Conservation (phyloP, 2,113 vertebrate genomes). For the Oceanites oceanicus region DNA sequence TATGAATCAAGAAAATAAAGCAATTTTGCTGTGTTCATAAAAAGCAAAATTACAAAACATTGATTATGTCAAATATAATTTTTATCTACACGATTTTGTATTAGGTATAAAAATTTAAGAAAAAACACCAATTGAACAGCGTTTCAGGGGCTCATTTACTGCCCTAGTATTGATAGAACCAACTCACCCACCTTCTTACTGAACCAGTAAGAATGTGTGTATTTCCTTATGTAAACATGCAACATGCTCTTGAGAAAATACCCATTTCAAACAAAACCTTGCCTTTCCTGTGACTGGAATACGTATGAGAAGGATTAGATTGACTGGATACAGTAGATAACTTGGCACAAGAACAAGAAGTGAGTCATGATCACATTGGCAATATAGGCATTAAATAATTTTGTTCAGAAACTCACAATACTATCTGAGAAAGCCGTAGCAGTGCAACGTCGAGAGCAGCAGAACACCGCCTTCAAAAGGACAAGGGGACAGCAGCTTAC, state of each 20-base stretch:
- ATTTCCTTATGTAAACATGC: constrained; percentile 57
- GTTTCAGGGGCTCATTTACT: not conserved
- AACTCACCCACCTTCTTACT: not conserved
- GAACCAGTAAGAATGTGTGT: not conserved
- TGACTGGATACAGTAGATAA: constrained; percentile 48
- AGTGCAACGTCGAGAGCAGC: constrained; percentile 21
- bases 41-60: not conserved
- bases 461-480: not conserved
- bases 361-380: constrained; percentile 51
- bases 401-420: constrained; percentile 39
- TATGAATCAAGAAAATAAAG: not conserved
- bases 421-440: constrained; percentile 22
- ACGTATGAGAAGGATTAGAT: not conserved
- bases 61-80: not conserved
- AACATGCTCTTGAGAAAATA: constrained; percentile 53
- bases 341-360: constrained; percentile 66
- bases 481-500: constrained; percentile 11
- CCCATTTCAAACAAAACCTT: not conserved
- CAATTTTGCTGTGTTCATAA: not conserved
- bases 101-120: not conserved
- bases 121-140: not conserved
- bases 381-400: constrained; percentile 8
- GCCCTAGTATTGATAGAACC: not conserved
- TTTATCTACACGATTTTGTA: not conserved
- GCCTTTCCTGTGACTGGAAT: not conserved